Evolutionary conservation across 37 sponge, comb jelly and placozoan species (phyloP).

Genomic region (Chondrosia reniformis): DNA sequence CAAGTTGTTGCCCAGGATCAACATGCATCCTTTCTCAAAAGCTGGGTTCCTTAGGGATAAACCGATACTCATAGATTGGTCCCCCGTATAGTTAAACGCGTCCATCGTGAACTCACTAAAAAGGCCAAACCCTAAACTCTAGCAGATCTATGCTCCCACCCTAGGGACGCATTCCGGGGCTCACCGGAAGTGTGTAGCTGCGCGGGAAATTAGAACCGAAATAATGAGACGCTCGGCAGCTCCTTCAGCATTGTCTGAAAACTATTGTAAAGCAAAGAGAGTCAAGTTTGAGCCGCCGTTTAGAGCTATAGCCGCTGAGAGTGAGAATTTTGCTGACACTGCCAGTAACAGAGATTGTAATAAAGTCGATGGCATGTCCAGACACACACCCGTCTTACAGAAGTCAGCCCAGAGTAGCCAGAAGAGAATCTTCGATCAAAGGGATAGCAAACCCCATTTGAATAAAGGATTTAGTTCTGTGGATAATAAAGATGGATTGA

Average conservation of each 20-base stretch:
- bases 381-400: too few species aligned
- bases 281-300: slow-evolving; percentile 67
- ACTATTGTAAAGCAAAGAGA: slow-evolving; percentile 33
- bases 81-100: not conserved
- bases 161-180: not conserved
- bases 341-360: not conserved
- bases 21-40: not conserved
- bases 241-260: slow-evolving; percentile 36
- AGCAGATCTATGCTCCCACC: not conserved
- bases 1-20: slow-evolving; percentile 10
- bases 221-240: slow-evolving; percentile 80
- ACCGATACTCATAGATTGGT: not conserved
- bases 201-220: too few species aligned
- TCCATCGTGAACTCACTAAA: not conserved
- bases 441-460: too few species aligned
- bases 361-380: not conserved
- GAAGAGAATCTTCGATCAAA: too few species aligned
- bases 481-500: too few species aligned
- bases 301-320: not conserved
- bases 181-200: not conserved
- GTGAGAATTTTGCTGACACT: not conserved
- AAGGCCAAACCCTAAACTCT: not conserved
- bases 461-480: too few species aligned
- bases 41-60: not conserved
- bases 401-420: too few species aligned